These are phyloP conservation scores for Cephus runcator DNA, from an alignment of 2,888 invertebrate species.

Conservation along the genomic window DNA sequence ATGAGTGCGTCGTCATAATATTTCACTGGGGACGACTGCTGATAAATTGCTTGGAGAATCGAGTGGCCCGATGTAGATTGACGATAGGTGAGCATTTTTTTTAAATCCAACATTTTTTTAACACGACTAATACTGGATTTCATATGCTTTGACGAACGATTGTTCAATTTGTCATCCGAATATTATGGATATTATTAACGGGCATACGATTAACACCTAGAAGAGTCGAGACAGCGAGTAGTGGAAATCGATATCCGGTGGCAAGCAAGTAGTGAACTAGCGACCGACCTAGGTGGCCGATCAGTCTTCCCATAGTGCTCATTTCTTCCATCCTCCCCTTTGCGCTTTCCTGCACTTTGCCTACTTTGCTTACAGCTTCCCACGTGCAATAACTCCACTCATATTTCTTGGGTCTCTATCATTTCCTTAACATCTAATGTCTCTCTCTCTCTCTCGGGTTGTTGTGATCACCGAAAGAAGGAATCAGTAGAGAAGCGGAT, in stretches of 20 bases:
- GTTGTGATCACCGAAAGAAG: too few relatives aligned
- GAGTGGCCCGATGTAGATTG: too few relatives aligned
- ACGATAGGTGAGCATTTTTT: too few relatives aligned
- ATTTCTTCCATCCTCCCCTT: neutral
- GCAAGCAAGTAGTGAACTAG: neutral
- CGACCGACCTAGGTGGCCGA: slow-evolving; percentile 8
- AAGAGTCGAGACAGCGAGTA: slow-evolving; percentile 14
- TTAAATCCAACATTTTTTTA: too few relatives aligned
- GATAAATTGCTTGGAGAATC: slow-evolving; percentile 28
- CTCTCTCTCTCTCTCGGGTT: too few relatives aligned
- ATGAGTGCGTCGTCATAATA: slow-evolving; percentile 25
- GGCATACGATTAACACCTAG: slow-evolving; percentile 17
- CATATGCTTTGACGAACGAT: slow-evolving; percentile 21
- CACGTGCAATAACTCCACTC: neutral
- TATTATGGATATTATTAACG: slow-evolving; percentile 32
- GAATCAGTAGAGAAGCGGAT: too few relatives aligned
- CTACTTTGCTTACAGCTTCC: neutral
- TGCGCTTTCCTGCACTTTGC: neutral
- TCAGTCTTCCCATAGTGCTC: slow-evolving; percentile 19
- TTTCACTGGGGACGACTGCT: slow-evolving; percentile 19
- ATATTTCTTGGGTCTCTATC: neutral
- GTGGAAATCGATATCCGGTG: slow-evolving; percentile 47
- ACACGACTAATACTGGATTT: too few relatives aligned
- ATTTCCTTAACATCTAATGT: neutral
- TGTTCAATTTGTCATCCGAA: slow-evolving; percentile 29